Base-by-base conservation (phyloP, 2,113 vertebrate species). In the Xenus cinereus region DNA sequence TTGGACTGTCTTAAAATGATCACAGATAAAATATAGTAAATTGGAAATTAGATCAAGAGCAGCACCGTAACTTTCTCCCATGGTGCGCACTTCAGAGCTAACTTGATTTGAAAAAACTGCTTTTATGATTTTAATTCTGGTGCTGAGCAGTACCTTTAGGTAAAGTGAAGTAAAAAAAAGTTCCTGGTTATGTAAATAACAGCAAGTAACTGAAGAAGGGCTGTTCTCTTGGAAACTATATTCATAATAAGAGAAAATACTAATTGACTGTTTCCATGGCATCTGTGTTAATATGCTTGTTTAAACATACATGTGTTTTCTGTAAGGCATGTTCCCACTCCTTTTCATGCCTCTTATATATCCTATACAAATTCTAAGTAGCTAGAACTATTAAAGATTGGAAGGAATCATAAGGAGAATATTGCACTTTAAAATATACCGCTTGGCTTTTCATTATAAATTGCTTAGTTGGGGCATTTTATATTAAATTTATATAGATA, bases 1-100 rank as follows among this genome's bases (percentile, higher is more conserved):
- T 4, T 63, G 67, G 14, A 59, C 12, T 57, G 26, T 53, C 46
- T 73, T 37, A 37, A 93, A 74, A 64, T 32, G 15, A 16, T 20
- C 35, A 32, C 8, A 19, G 24, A 39, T 46, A 71, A 69, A 71
- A 81, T 45, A 14, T 35, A 51, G 14, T 69, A 12, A 71, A 66
- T 81, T 74, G 41, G 30, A 81, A 84, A 35, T 43, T 9, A n/a
- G 32, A 19, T 54, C 4, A 79, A 86, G 46, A 50, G 11, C 15
- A 71, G 7, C 7, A 35, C 7, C 0, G 0, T 51, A 62, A 10
- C 37, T 51, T 91, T 80, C 15, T 71, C 5, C 16, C 5, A 3
- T 16, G 43, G 17, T 10, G 64, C 8, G 22, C 26, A 12, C 14
- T 53, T 53, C 46, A 22, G 30, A 46, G 22, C 56, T 66, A 46